phyloP scores from a whole-genome alignment of 2,888 invertebrate species.

The Drosophila kuntzei region DNA sequence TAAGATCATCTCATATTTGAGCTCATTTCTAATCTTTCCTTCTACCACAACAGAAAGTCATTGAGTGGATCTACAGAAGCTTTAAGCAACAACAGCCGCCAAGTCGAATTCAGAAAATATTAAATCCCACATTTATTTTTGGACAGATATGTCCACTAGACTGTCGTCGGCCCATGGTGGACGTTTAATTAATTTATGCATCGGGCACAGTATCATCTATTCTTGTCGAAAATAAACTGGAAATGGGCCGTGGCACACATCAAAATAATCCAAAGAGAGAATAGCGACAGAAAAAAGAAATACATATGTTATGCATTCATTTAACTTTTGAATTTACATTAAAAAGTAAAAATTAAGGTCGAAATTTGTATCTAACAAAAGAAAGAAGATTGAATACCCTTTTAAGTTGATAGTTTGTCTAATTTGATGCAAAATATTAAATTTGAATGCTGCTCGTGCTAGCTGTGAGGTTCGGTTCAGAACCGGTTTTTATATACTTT shows the following conservation, averaged over 20 bases:
- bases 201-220: conserved; percentile 51
- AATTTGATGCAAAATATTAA: neutral
- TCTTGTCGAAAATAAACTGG: conserved; percentile 30
- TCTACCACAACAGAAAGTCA: conserved; percentile 21
- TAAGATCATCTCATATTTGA: too few species aligned
- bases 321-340: conserved; percentile 38
- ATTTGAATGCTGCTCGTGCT: neutral
- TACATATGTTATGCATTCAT: conserved; percentile 35
- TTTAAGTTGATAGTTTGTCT: neutral
- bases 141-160: conserved; percentile 25
- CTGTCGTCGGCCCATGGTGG: conserved; percentile 6
- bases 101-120: conserved; percentile 10
- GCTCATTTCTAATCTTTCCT: neutral
- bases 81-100: conserved; percentile 24
- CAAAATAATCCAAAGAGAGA: conserved; percentile 13
- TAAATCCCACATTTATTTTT: conserved; percentile 21
- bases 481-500: too few species aligned
- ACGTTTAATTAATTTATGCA: conserved; percentile 62
- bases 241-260: conserved; percentile 56
- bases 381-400: neutral
- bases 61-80: conserved; percentile 45
- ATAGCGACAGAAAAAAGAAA: conserved; percentile 26
- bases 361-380: conserved; percentile 1
- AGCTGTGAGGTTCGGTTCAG: too few species aligned
- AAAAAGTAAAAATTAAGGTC: conserved; percentile 33